phyloP scores from a whole-genome alignment of 2,113 vertebrate genomes.

The Ictidomys tridecemlineatus region DNA sequence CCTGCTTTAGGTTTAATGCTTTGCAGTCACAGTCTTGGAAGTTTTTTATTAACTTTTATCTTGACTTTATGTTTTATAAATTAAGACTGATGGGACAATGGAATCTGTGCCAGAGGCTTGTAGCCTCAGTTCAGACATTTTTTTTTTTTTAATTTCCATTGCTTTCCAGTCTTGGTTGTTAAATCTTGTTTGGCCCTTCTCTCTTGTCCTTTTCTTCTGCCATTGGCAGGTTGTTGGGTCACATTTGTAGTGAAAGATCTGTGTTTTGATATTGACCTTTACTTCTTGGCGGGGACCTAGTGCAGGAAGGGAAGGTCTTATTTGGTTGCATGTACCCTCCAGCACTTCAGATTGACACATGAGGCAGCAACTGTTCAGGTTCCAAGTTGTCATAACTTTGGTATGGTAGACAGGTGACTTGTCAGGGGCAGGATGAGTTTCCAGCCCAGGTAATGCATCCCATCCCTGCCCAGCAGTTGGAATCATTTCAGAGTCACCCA shows the following conservation, averaged over 20 bases:
- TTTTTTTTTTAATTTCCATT: not conserved
- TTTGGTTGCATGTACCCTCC: not conserved
- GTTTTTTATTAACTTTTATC: slow-evolving; percentile 33
- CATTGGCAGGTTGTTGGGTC: not conserved
- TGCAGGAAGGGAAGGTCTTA: not conserved
- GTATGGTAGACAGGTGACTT: not conserved
- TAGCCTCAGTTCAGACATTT: not conserved
- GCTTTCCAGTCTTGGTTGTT: not conserved
- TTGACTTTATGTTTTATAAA: slow-evolving; percentile 33
- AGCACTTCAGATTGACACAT: not conserved
- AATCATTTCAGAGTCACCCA: not conserved
- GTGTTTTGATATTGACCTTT: not conserved
- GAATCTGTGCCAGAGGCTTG: not conserved
- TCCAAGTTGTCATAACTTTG: not conserved
- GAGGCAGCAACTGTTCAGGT: not conserved
- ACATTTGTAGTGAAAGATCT: not conserved
- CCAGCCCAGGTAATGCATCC: not conserved
- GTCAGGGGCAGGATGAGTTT: not conserved
- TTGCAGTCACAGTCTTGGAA: not conserved
- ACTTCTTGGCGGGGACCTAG: not conserved
- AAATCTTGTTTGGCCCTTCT: not conserved
- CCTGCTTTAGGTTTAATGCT: slow-evolving; percentile 31
- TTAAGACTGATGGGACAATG: not conserved
- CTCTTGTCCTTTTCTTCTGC: not conserved
- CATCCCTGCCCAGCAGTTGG: not conserved